phyloP scores from a whole-genome alignment of 1,140 invertebrate genomes.

The Uloborus diversus region DNA sequence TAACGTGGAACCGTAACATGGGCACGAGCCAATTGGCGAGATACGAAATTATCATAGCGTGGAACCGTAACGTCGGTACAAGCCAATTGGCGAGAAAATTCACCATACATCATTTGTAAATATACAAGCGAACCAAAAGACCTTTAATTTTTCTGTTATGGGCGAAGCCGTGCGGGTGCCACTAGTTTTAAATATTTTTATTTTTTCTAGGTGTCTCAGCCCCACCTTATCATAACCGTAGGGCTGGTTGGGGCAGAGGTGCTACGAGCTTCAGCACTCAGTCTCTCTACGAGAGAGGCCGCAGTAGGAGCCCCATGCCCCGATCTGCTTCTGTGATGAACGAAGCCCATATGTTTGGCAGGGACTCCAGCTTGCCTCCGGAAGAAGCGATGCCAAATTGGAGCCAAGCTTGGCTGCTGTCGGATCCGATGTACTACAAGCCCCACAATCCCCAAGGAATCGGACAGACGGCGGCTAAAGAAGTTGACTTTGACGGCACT shows the following conservation, averaged over 20 bases:
- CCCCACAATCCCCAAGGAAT: conserved; percentile 22
- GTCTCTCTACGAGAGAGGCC: conserved; percentile 29
- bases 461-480: conserved; percentile 1
- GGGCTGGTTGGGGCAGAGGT: conserved; percentile 44
- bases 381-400: conserved; percentile 33
- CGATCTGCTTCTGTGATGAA: conserved; percentile 16
- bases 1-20: no score
- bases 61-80: no score
- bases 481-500: conserved; percentile 47
- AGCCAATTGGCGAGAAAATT: no score
- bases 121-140: no score
- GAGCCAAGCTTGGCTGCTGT: conserved; percentile 34
- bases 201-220: no score
- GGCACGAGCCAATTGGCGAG: no score
- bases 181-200: no score
- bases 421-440: conserved; percentile 52
- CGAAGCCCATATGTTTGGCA: conserved; percentile 15
- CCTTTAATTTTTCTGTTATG: no score
- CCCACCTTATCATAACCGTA: conserved; percentile 46
- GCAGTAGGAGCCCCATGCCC: conserved; percentile 32
- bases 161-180: no score
- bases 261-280: conserved; percentile 46
- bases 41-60: no score
- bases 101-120: no score
- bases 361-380: conserved; percentile 18